Conservation (phyloP, 2,797 vertebrate genomes). For the Rhyacichthys aspro region DNA sequence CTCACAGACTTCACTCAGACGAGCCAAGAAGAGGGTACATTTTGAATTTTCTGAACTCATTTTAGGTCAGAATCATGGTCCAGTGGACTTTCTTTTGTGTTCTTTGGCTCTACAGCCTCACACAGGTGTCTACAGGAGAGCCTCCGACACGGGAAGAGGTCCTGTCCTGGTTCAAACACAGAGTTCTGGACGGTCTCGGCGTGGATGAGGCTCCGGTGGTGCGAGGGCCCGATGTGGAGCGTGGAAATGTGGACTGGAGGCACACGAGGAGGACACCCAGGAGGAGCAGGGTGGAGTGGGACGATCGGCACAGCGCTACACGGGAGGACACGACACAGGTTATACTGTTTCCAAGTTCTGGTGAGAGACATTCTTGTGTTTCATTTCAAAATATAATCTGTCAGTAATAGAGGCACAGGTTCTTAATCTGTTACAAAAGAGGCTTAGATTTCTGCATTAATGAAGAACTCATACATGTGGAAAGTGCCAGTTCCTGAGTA, state of each 20-base stretch:
- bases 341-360: slow-evolving; percentile 88
- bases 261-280: slow-evolving; percentile 3
- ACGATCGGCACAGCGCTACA: background rate
- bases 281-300: slow-evolving; percentile 28
- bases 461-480: too few species aligned
- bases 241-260: background rate
- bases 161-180: slow-evolving; percentile 70
- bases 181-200: slow-evolving; percentile 69
- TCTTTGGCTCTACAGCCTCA: slow-evolving; percentile 45
- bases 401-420: background rate
- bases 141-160: slow-evolving; percentile 57
- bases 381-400: too few species aligned
- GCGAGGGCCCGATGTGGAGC: background rate
- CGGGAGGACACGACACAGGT: slow-evolving; percentile 79
- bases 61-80: slow-evolving; percentile 28
- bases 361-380: slow-evolving; percentile 78
- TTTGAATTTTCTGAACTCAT: background rate
- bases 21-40: slow-evolving; percentile 30
- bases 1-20: slow-evolving; percentile 18
- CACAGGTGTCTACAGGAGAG: slow-evolving; percentile 47
- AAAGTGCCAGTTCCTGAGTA: too few species aligned
- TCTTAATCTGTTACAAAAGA: background rate
- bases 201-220: slow-evolving; percentile 62
- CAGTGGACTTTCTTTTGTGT: slow-evolving; percentile 28
- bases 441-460: too few species aligned